A percentile compares a stretch with the other conserved stretches of the same genome.
Conservation (phyloP, 2,113 vertebrate species). For the Gymnogyps californianus region DNA sequence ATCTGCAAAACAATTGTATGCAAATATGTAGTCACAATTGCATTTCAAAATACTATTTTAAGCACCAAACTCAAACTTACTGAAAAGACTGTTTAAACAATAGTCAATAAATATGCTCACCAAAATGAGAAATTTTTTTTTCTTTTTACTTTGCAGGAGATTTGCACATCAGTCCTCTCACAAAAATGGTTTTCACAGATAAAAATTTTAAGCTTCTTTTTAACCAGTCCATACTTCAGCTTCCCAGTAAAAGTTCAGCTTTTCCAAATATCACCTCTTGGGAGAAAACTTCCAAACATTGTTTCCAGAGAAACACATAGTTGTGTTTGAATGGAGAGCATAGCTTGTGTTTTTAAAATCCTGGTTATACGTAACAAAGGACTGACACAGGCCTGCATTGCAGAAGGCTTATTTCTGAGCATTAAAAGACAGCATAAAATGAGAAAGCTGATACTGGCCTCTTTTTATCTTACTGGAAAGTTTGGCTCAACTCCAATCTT, state of each 20-base stretch:
- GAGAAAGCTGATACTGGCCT: neutral
- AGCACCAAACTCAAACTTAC: neutral
- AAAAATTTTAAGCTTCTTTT: neutral
- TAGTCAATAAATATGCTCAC: neutral
- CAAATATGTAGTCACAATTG: neutral
- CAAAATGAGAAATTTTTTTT: neutral
- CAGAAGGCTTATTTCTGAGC: neutral
- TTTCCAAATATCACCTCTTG: neutral
- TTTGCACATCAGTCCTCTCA: neutral
- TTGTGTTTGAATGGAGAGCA: neutral
- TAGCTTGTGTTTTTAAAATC: neutral
- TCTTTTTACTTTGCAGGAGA: neutral
- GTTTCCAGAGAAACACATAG: neutral
- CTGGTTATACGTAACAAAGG: neutral
- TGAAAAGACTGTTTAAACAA: neutral
- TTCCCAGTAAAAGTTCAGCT: neutral
- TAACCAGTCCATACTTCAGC: neutral
- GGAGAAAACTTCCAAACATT: neutral
- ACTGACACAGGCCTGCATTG: neutral
- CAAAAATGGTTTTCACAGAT: neutral
- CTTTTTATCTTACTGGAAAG: neutral
- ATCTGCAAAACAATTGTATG: neutral
- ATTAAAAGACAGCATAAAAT: neutral
- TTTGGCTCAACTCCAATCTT: neutral
- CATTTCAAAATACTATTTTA: neutral